Evolutionary conservation across 2,888 invertebrate genomes (phyloP).

Genomic region (Amphipoea lucens): DNA sequence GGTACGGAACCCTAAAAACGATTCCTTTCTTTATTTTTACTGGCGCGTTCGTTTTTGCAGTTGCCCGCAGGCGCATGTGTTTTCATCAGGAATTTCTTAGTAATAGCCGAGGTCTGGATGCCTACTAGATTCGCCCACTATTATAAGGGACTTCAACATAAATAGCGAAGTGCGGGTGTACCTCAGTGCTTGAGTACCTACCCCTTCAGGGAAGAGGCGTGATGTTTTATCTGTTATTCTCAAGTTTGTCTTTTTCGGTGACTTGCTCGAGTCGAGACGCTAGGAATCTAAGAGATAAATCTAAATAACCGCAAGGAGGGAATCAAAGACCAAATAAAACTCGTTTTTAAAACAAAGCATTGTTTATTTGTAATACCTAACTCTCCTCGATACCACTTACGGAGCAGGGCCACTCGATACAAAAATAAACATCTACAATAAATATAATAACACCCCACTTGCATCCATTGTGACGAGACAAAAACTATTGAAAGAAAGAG

Average conservation of each 20-base stretch:
- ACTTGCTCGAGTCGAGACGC: not conserved
- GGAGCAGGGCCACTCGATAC: constrained; percentile 78
- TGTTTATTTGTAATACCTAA: constrained; percentile 68
- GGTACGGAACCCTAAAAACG: not conserved
- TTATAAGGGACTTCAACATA: not conserved
- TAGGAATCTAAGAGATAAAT: not conserved
- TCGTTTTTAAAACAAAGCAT: constrained; percentile 63
- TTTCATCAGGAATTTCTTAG: not conserved
- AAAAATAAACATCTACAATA: constrained; percentile 90
- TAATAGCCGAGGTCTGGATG: not conserved
- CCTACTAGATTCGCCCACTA: not conserved
- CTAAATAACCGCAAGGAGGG: not conserved
- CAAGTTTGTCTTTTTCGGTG: not conserved
- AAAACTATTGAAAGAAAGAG: not conserved
- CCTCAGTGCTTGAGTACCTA: not conserved
- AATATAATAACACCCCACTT: constrained; percentile 74
- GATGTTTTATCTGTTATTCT: no score
- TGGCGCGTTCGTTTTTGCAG: not conserved
- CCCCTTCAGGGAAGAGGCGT: not conserved
- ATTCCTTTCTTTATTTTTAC: no score
- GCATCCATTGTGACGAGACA: constrained; percentile 29
- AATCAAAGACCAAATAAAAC: constrained; percentile 49
- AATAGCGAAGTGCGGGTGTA: not conserved
- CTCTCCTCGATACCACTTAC: constrained; percentile 72
- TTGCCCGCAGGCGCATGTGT: not conserved